Percentiles rank a stretch among this genome's conserved stretches.
Evolutionary conservation across 2,888 invertebrate genomes (phyloP).

Genomic region (Neria commutata): DNA sequence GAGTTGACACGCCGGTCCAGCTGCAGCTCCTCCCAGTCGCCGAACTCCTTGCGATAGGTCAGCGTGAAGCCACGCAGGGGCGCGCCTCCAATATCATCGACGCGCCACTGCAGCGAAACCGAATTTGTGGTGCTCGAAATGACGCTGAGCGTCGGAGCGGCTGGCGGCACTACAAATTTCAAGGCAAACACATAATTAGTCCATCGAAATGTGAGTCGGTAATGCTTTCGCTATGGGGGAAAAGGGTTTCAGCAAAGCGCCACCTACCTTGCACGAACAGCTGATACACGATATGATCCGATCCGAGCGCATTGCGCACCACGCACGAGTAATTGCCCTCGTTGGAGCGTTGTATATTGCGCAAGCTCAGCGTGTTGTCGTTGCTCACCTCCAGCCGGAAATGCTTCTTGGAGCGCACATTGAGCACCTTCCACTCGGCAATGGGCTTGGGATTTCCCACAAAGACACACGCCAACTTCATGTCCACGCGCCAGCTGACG

Average conservation of each 20-base stretch:
- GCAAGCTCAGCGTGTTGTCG: conserved; percentile 64
- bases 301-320: conserved; percentile 63
- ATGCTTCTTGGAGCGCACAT: conserved; percentile 55
- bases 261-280: conserved; percentile 65
- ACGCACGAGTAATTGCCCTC: conserved; percentile 67
- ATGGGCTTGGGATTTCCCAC: conserved; percentile 65
- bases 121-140: conserved; percentile 64
- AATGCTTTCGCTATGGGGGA: too few species aligned
- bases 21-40: conserved; percentile 66
- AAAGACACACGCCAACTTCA: conserved; percentile 64
- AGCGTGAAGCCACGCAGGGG: conserved; percentile 65
- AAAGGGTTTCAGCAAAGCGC: not conserved
- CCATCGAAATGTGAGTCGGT: not conserved
- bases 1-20: conserved; percentile 66
- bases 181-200: not conserved
- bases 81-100: conserved; percentile 65
- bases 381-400: conserved; percentile 61
- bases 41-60: conserved; percentile 64
- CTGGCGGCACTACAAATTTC: conserved; percentile 64
- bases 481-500: conserved; percentile 65
- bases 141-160: conserved; percentile 64
- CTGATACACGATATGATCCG: conserved; percentile 65
- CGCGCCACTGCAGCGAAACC: conserved; percentile 65
- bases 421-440: conserved; percentile 64
- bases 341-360: conserved; percentile 64